phyloP scores from a whole-genome alignment of 2,113 vertebrate species.

The Thalassarche chlororhynchos region DNA sequence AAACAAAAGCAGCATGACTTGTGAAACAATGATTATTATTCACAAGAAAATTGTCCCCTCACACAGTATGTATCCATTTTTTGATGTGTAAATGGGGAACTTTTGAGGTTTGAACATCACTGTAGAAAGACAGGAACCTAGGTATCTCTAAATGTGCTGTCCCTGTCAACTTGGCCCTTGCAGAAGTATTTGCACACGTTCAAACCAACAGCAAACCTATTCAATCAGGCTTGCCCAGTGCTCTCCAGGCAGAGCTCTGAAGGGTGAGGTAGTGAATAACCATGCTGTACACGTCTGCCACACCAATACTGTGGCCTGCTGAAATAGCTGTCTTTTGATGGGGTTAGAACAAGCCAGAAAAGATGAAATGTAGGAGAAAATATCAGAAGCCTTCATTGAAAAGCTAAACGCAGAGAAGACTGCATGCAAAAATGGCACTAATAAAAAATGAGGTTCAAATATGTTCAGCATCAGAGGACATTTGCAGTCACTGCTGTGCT shows the following conservation, averaged over 20 bases:
- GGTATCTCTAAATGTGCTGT: background rate
- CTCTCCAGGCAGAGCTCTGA: background rate
- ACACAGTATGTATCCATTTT: background rate
- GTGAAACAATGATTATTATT: background rate
- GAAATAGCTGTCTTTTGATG: fast-evolving
- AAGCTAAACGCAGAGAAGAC: background rate
- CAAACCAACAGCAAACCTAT: background rate
- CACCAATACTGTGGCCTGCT: fast-evolving
- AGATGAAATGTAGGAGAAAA: background rate
- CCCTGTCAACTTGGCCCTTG: background rate
- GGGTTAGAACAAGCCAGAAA: background rate
- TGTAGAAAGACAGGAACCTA: background rate
- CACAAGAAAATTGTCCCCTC: background rate
- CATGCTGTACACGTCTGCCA: fast-evolving
- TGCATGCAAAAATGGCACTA: background rate
- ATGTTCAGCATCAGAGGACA: background rate
- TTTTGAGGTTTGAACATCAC: background rate
- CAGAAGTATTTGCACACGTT: background rate
- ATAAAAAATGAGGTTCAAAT: background rate
- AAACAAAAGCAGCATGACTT: background rate
- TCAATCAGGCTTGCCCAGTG: background rate
- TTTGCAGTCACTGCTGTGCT: background rate
- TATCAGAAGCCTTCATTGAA: background rate
- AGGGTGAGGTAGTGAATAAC: background rate
- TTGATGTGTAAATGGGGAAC: background rate